Base-by-base conservation (phyloP, 2,797 vertebrate species). In the Geotrypetes seraphini region DNA sequence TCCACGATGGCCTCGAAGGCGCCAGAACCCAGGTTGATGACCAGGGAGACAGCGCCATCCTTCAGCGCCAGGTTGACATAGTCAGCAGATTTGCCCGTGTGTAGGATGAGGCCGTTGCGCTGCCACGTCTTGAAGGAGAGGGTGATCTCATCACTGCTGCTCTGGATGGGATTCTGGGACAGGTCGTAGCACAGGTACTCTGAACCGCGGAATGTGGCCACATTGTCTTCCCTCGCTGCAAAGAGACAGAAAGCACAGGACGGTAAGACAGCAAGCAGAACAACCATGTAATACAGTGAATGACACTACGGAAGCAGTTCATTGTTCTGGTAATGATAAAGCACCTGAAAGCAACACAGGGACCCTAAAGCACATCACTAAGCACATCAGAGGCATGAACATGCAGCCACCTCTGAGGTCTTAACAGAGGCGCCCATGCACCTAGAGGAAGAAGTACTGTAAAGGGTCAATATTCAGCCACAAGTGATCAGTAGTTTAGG, bases 1-100 rank as follows among this genome's bases (percentile, higher is more conserved):
- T 98, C 95, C 35, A 97, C 95, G 10, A 98, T 93, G 69, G 95
- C 93, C 80, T 98, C 94, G 3, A 98, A 98, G 72, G 95, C 95
- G 43, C 95, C 95, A 2, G 95, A 98, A 19, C 95, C 95, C 69
- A 98, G 85, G 78, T 98, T 98, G 77, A 97, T 98, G 79, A 98
- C 94, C 51, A 98, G 66, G 1, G 94, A 97, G 42, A 98, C 95
- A 0, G 95, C 95, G 0, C 95, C 95, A 0, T 96, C 92, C 60
- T 98, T 98, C 33, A 98, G 84, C 5, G 94, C 95, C 70, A 98
- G 81, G 82, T 98, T 98, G 73, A 97, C 95, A 4, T 98, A 97
- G 73, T 98, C 95, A 0, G 95, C 95, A 0, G 95, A 97, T 70
- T 98, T 98, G 43, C 93, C 95, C 0, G 95, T 98, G 77, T 98